Base-by-base conservation (phyloP, 2,888 invertebrate genomes). In the Cremastinae sp. region DNA sequence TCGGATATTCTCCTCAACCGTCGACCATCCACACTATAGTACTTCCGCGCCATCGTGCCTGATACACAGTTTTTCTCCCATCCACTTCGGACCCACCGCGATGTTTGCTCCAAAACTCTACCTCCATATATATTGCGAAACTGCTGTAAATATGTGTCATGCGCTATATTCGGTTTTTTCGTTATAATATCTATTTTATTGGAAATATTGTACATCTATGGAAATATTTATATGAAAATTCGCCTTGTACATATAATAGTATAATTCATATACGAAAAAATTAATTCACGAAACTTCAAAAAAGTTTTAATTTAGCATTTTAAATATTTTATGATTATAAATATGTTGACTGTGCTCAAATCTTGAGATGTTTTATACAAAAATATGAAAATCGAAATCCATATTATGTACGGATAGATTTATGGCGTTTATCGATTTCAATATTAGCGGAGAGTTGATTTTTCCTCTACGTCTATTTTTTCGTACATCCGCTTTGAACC, bases 21-120 rank as follows among this genome's bases (percentile, higher is more conserved):
- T 76, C 69, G 49, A 59, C 61, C 28, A 61, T 70, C 65, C 47
- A 66, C 75, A 66, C 34, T 43, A n/a, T n/a, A 73, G 69, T 59
- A 61, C 69, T 59, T 41, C 54, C 22, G 59, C 70, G 73, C 69
- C 69, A 73, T 73, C 70, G 59, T 70, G 16, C 53, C 76, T 59
- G 51, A 73, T 59, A 72, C 47, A 65, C 64, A 47, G 51, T 58
- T 56, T 56, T 53, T 38, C n/a, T 56, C 16, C n/a, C 68, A 22
- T 66, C 53, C 36, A 34, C 49, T 45, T 65, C 64, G n/a, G 2
- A 20, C 22, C 28, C 14, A 8, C 38, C 12, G 16, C 53, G 43
- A 38, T 16, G 5, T 22, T 22, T 36, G 53, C 18, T 49, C 22
- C 28, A 2, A 3, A 28, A 5, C 28, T 28, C 8, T n/a, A 3